Evolutionary conservation across 1,140 invertebrate species (phyloP).

Genomic region (Macrotrachela quadricornifera): DNA sequence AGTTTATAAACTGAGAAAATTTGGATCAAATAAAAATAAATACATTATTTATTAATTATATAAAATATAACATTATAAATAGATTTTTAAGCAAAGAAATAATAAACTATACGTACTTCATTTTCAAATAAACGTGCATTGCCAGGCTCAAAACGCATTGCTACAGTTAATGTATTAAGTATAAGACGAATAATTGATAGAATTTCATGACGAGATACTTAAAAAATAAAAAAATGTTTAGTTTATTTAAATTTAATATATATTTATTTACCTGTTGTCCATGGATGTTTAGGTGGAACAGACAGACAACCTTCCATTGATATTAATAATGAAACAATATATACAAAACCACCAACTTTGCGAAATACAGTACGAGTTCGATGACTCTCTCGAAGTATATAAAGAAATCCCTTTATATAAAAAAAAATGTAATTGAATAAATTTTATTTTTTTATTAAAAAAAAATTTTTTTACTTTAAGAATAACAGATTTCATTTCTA

Average conservation of each 20-base stretch:
- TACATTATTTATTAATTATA: background rate
- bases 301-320: slow-evolving; percentile 63
- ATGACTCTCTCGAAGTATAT: slow-evolving; percentile 75
- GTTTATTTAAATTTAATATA: slow-evolving; percentile 12
- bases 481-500: slow-evolving; percentile 68
- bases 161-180: slow-evolving; percentile 79
- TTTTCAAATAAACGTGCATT: slow-evolving; percentile 94
- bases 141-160: slow-evolving; percentile 93
- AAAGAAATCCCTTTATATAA: slow-evolving; percentile 44
- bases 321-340: slow-evolving; percentile 79
- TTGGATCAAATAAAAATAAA: slow-evolving; percentile 12
- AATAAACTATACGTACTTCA: slow-evolving; percentile 53
- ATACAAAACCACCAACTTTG: slow-evolving; percentile 90
- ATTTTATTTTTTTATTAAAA: background rate
- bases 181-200: slow-evolving; percentile 49
- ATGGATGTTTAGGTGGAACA: slow-evolving; percentile 30
- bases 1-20: too few relatives aligned
- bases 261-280: slow-evolving; percentile 20
- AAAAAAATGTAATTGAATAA: background rate
- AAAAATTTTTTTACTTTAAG: slow-evolving; percentile 41
- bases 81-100: too few relatives aligned
- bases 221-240: slow-evolving; percentile 32
- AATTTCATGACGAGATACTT: slow-evolving; percentile 18
- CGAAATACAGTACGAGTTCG: slow-evolving; percentile 81
- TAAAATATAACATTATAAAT: too few relatives aligned